phyloP scores from a whole-genome alignment of 2,888 invertebrate species.

The Trichopria drosophilae region DNA sequence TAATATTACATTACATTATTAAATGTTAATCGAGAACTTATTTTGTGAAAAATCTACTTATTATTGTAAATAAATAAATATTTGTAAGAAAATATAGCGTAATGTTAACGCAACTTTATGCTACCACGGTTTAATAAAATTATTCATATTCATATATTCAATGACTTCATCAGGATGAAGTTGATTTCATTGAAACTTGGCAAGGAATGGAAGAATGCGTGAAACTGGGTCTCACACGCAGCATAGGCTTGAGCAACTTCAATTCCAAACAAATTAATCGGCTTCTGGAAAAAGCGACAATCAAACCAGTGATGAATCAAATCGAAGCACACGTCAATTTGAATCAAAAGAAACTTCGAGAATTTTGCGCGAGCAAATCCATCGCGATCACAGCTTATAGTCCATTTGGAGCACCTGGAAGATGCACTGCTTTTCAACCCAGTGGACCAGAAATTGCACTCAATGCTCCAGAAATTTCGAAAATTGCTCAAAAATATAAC shows the following conservation, averaged over 20 bases:
- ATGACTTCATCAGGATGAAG: constrained; percentile 40
- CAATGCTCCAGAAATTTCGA: constrained; percentile 61
- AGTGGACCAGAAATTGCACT: constrained; percentile 55
- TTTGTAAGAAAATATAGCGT: too few relatives aligned
- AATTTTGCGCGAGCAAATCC: constrained; percentile 67
- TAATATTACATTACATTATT: too few relatives aligned
- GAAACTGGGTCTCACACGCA: constrained; percentile 65
- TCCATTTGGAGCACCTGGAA: constrained; percentile 69
- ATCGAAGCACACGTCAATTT: constrained; percentile 69
- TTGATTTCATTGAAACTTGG: constrained; percentile 73
- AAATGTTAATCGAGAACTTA: too few relatives aligned
- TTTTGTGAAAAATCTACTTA: too few relatives aligned
- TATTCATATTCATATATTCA: too few relatives aligned
- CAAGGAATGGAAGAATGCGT: constrained; percentile 73
- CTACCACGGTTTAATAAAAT: too few relatives aligned
- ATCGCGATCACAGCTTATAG: constrained; percentile 74
- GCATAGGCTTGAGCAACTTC: constrained; percentile 81
- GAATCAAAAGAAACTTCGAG: constrained; percentile 69
- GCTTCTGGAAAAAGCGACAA: constrained; percentile 62
- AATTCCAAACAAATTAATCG: constrained; percentile 71
- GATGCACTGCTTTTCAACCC: constrained; percentile 23
- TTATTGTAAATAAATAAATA: too few relatives aligned
- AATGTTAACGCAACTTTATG: too few relatives aligned
- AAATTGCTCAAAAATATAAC: constrained; percentile 65
- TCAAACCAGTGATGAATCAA: constrained; percentile 68